Percentiles rank a stretch among this genome's conserved stretches.
Evolutionary conservation across 1,140 invertebrate species (phyloP).

Genomic region (Papilio machaon): DNA sequence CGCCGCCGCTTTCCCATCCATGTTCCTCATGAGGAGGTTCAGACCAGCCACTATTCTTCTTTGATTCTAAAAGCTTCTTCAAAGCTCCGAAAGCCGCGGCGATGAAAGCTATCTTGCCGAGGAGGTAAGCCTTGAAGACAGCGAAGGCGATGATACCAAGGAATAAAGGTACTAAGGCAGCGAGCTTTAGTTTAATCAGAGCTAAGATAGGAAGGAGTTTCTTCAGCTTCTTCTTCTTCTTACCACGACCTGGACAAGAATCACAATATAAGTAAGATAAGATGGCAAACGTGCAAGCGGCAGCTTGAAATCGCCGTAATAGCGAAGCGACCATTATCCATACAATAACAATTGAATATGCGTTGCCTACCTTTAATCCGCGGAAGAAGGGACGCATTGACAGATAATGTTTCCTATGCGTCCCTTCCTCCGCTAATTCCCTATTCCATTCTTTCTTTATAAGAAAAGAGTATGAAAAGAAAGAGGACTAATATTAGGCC

Average conservation of each 20-base stretch:
- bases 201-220: slow-evolving; percentile 88
- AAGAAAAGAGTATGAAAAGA: no score
- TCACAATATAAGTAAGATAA: no score
- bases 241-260: slow-evolving; percentile 84
- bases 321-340: no score
- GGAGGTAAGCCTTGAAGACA: slow-evolving; percentile 91
- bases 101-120: slow-evolving; percentile 91
- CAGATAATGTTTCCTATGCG: no score
- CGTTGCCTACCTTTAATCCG: no score
- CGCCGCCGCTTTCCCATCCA: slow-evolving; percentile 79
- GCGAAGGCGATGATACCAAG: slow-evolving; percentile 90
- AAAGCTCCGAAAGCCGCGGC: slow-evolving; percentile 88
- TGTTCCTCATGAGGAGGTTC: slow-evolving; percentile 85
- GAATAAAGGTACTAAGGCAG: slow-evolving; percentile 88
- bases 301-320: no score
- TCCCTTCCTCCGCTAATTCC: no score
- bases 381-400: no score
- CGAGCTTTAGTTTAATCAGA: slow-evolving; percentile 90
- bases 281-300: no score
- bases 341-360: no score
- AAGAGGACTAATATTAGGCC: no score
- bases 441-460: no score
- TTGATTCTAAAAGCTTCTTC: slow-evolving; percentile 89
- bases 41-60: slow-evolving; percentile 87
- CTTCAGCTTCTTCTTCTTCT: slow-evolving; percentile 87